Conservation (phyloP, 1,140 invertebrate genomes). For the Prorops nasuta region DNA sequence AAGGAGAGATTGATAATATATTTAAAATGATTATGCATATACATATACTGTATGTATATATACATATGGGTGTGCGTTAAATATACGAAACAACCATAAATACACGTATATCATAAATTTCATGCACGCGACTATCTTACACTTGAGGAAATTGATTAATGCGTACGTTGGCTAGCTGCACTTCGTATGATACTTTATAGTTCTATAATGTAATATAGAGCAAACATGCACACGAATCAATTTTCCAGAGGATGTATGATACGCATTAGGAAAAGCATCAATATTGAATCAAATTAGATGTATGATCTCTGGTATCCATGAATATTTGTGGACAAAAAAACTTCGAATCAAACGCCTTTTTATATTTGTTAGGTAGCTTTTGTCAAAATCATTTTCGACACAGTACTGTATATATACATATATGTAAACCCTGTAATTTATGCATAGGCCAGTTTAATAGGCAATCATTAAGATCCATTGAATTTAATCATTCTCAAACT, state of each 20-base stretch:
- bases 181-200: no score
- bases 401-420: conserved; percentile 26
- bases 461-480: no score
- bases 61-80: conserved; percentile 15
- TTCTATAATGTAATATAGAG: no score
- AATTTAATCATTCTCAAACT: no score
- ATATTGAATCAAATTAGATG: no score
- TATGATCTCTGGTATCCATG: no score
- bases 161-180: no score
- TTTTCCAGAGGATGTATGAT: conserved; percentile 14
- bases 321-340: conserved; percentile 2
- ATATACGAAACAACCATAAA: no score
- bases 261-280: conserved; percentile 16
- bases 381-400: conserved; percentile 35
- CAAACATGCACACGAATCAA: no score
- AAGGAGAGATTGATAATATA: conserved; percentile 29
- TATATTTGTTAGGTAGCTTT: conserved; percentile 42
- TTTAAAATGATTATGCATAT: conserved; percentile 31
- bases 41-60: conserved; percentile 13
- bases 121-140: no score
- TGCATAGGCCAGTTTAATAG: conserved; percentile 32
- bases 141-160: no score
- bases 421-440: conserved; percentile 31
- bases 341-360: conserved; percentile 38
- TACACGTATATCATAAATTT: no score